Evolutionary conservation across 2,888 invertebrate genomes (phyloP).

Genomic region (Stenodera caucasica): DNA sequence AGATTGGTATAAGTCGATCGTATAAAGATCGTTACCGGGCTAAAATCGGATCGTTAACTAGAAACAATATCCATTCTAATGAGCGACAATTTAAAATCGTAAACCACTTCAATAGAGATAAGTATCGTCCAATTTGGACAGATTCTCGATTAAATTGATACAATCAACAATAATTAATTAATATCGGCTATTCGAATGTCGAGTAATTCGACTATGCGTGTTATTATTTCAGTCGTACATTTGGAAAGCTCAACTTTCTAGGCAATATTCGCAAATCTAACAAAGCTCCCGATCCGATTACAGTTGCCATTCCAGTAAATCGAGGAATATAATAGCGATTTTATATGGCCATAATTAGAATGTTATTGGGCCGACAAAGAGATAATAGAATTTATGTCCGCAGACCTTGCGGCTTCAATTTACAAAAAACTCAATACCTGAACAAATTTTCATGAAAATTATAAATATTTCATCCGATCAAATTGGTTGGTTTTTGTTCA

Average conservation of each 20-base stretch:
- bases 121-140: no score
- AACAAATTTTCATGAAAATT: no score
- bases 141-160: no score
- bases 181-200: no score
- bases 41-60: background rate
- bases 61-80: no score
- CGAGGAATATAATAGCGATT: background rate
- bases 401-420: background rate
- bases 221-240: no score
- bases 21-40: constrained; percentile 6
- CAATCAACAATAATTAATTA: no score
- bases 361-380: background rate
- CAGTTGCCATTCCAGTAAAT: background rate
- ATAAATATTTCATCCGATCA: no score
- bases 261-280: background rate
- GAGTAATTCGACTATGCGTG: no score
- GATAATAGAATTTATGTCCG: background rate
- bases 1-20: constrained; percentile 3
- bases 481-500: no score
- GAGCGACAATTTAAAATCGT: no score
- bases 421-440: no score
- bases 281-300: background rate
- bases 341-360: background rate
- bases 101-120: constrained; percentile 2
- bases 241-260: background rate